Conservation (phyloP, 2,113 vertebrate species). For the Coptodon rendalli region DNA sequence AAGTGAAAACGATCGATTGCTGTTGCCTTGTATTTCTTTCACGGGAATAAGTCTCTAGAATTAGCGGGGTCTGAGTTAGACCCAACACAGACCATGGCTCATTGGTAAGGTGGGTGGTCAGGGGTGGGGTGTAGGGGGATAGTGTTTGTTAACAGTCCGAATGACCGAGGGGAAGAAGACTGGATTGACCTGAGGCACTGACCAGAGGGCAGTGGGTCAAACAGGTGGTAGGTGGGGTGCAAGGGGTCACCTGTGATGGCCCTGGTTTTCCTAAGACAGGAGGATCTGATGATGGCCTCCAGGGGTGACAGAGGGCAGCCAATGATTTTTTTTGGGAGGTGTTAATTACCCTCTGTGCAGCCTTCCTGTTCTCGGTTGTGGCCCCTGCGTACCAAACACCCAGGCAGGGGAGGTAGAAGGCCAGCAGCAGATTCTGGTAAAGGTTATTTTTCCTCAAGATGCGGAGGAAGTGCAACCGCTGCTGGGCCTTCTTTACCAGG, state of each 20-base stretch:
- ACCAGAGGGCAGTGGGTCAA: background rate
- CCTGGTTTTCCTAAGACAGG: background rate
- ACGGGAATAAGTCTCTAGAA: too few species aligned
- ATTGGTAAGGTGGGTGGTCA: too few species aligned
- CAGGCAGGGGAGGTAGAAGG: background rate
- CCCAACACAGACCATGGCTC: too few species aligned
- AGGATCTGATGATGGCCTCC: background rate
- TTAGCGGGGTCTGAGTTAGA: too few species aligned
- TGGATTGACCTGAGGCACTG: background rate
- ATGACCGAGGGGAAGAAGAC: too few species aligned
- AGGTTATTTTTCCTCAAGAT: background rate
- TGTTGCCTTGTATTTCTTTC: too few species aligned
- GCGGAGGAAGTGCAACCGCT: accelerated
- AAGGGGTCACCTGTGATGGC: background rate
- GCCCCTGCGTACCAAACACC: background rate
- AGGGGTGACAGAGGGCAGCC: background rate
- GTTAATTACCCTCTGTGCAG: background rate
- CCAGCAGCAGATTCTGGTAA: background rate
- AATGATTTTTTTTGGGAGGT: background rate
- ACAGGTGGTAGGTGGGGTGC: background rate
- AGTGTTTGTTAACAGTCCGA: too few species aligned
- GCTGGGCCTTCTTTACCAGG: background rate
- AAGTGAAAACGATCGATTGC: too few species aligned
- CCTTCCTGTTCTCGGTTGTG: background rate
- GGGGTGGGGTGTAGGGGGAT: too few species aligned